Conservation (phyloP, 2,888 invertebrate genomes). For the Crocallis elinguaria region DNA sequence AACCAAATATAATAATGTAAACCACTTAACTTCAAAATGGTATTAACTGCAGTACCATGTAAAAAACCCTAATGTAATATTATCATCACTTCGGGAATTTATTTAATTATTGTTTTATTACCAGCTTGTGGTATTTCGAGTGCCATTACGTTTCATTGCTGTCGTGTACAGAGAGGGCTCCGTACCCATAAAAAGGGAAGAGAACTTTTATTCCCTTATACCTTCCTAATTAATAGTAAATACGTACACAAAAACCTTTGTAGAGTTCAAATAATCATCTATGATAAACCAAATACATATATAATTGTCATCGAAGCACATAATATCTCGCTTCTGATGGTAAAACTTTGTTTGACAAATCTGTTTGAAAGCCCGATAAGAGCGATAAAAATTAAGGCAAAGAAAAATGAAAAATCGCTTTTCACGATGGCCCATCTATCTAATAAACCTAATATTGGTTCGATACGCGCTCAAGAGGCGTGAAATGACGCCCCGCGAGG, state of each 20-base stretch:
- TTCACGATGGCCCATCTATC: constrained; percentile 74
- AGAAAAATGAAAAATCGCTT: constrained; percentile 71
- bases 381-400: constrained; percentile 56
- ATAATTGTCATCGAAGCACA: not conserved
- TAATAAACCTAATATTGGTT: constrained; percentile 84
- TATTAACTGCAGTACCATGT: not conserved
- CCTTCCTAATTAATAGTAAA: constrained; percentile 24
- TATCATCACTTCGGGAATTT: constrained; percentile 41
- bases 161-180: constrained; percentile 47
- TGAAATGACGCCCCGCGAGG: constrained; percentile 73
- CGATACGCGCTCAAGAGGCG: constrained; percentile 81
- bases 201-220: constrained; percentile 26
- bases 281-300: not conserved
- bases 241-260: not conserved
- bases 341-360: constrained; percentile 41
- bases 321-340: constrained; percentile 5
- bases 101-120: constrained; percentile 51
- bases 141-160: constrained; percentile 47
- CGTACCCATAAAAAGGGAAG: constrained; percentile 36
- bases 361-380: constrained; percentile 44
- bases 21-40: not conserved
- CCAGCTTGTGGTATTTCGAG: constrained; percentile 42
- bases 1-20: not conserved
- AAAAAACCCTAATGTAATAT: constrained; percentile 11
- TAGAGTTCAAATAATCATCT: not conserved